Conservation (phyloP, 2,888 invertebrate species). For the Ormyrus labotus region DNA sequence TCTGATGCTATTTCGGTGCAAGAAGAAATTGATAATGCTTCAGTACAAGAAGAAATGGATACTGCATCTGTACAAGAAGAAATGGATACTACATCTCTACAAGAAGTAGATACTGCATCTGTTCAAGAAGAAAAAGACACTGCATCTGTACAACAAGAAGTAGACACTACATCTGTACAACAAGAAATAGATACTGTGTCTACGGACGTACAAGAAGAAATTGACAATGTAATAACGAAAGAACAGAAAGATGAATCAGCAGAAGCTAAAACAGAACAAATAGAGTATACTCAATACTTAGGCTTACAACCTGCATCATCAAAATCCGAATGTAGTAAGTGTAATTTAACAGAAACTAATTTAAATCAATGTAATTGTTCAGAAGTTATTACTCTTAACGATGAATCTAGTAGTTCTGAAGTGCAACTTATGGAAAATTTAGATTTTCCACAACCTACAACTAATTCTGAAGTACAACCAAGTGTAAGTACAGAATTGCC, state of each 20-base stretch:
- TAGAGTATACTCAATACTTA: conserved; percentile 84
- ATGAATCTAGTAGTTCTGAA: conserved; percentile 11
- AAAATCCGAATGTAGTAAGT: conserved; percentile 49
- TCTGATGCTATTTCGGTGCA: too few relatives aligned
- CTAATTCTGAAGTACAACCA: not conserved
- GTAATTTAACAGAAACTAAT: conserved; percentile 79
- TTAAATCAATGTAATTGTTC: conserved; percentile 83
- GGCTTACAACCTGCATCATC: conserved; percentile 78
- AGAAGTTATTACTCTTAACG: conserved; percentile 56
- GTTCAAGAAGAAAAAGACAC: not conserved
- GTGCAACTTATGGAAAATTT: conserved; percentile 69
- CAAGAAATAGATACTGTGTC: not conserved
- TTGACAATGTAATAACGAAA: conserved; percentile 49
- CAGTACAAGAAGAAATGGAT: not conserved
- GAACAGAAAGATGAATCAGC: conserved; percentile 55
- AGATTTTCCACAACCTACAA: not conserved
- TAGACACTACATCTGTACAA: not conserved
- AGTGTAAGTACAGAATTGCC: conserved; percentile 11
- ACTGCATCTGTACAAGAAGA: not conserved
- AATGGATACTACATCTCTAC: not conserved
- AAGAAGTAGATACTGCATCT: not conserved
- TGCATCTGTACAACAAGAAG: not conserved
- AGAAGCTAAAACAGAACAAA: conserved; percentile 67
- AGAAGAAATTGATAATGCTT: too few relatives aligned
- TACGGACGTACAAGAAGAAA: not conserved